Conservation (phyloP, 2,888 invertebrate genomes). For the Drosophila koepferae region DNA sequence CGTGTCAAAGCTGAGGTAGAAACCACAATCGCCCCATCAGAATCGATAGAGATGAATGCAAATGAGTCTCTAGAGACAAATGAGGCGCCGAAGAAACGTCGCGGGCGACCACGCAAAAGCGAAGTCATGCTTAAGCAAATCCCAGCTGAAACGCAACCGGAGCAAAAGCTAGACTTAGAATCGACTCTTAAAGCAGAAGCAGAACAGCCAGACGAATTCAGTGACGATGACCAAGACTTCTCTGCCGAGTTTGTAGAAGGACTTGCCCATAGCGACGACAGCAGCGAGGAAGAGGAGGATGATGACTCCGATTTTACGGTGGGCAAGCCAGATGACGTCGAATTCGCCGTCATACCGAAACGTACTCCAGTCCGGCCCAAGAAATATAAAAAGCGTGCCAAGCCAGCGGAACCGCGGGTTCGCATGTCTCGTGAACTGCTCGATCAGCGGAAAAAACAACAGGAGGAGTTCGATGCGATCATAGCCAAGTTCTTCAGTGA, state of each 20-base stretch:
- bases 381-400: slow-evolving; percentile 80
- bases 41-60: not conserved
- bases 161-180: slow-evolving; percentile 30
- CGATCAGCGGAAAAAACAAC: slow-evolving; percentile 80
- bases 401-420: slow-evolving; percentile 74
- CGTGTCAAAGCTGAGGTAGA: slow-evolving; percentile 60
- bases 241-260: slow-evolving; percentile 44
- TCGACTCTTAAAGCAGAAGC: slow-evolving; percentile 43
- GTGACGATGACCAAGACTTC: slow-evolving; percentile 54
- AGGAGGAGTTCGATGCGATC: slow-evolving; percentile 78
- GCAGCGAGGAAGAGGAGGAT: slow-evolving; percentile 53
- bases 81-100: slow-evolving; percentile 57
- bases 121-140: slow-evolving; percentile 47
- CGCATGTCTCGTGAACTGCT: slow-evolving; percentile 81
- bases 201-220: slow-evolving; percentile 32
- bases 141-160: slow-evolving; percentile 5
- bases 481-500: slow-evolving; percentile 80
- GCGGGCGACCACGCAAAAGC: slow-evolving; percentile 79
- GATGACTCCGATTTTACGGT: slow-evolving; percentile 64
- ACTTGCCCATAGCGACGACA: slow-evolving; percentile 51
- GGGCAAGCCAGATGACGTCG: slow-evolving; percentile 44
- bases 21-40: not conserved
- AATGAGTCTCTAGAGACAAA: not conserved
- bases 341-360: slow-evolving; percentile 80
- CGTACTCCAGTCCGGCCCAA: slow-evolving; percentile 79